phyloP scores from a whole-genome alignment of 1,140 invertebrate species.

The Arion vulgaris region DNA sequence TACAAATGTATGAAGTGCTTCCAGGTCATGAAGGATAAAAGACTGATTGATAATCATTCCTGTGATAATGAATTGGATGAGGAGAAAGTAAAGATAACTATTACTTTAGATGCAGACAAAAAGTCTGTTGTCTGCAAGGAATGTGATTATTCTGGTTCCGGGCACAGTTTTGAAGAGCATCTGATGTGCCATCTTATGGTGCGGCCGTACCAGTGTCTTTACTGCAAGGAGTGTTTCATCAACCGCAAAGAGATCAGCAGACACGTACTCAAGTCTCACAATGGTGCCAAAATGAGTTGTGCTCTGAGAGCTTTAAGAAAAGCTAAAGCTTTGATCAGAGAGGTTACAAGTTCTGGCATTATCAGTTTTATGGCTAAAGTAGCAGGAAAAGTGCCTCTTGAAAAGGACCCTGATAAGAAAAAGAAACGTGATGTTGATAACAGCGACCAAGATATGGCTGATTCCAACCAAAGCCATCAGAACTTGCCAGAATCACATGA shows the following conservation, averaged over 20 bases:
- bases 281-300: conserved; percentile 52
- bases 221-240: conserved; percentile 50
- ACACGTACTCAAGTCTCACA: conserved; percentile 44
- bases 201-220: conserved; percentile 50
- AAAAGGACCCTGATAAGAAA: conserved; percentile 38
- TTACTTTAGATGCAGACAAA: conserved; percentile 25
- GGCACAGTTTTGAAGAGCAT: conserved; percentile 48
- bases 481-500: too few relatives aligned
- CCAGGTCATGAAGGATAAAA: conserved; percentile 34
- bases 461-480: background rate
- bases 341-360: conserved; percentile 31
- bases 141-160: conserved; percentile 41
- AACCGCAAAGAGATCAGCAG: conserved; percentile 47
- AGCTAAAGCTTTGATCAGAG: conserved; percentile 47
- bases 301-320: conserved; percentile 44
- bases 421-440: background rate
- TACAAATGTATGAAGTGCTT: conserved; percentile 27
- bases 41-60: conserved; percentile 39
- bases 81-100: conserved; percentile 41
- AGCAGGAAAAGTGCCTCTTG: conserved; percentile 44
- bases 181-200: conserved; percentile 52
- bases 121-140: conserved; percentile 42
- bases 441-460: background rate
- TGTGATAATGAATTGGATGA: conserved; percentile 38
- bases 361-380: conserved; percentile 44